phyloP scores from a whole-genome alignment of 2,888 invertebrate species.

The Drosophila robusta region DNA sequence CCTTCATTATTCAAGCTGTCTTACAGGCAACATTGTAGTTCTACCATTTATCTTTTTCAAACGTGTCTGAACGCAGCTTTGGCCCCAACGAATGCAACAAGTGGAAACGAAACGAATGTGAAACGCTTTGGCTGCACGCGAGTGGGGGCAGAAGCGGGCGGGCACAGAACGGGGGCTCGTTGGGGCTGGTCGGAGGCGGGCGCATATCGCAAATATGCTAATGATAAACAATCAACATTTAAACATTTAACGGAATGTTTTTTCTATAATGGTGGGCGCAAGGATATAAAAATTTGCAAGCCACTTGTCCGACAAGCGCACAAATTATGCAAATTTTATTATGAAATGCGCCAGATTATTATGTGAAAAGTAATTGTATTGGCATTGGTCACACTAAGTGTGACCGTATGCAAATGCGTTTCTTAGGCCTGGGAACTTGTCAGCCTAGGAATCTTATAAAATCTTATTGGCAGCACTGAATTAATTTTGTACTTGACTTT shows the following conservation, averaged over 20 bases:
- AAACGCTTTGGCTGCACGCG: conserved; percentile 6
- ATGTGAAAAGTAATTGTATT: conserved; percentile 6
- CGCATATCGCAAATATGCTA: conserved; percentile 55
- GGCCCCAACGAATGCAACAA: conserved; percentile 29
- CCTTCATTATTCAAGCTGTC: too few relatives aligned
- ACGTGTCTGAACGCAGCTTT: conserved; percentile 10
- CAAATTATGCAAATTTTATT: conserved; percentile 43
- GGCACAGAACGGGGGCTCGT: background rate
- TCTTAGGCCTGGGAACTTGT: background rate
- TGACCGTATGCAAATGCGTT: conserved; percentile 9
- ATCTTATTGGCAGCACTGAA: too few relatives aligned
- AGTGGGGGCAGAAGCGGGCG: background rate
- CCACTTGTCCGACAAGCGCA: conserved; percentile 17
- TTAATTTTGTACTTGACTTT: too few relatives aligned
- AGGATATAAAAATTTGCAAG: conserved; percentile 36
- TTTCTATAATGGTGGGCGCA: conserved; percentile 38
- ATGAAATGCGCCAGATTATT: conserved; percentile 1
- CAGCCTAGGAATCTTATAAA: too few relatives aligned
- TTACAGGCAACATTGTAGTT: background rate
- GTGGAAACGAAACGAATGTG: conserved; percentile 37
- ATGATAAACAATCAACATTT: conserved; percentile 53
- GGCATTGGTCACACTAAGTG: conserved; percentile 4
- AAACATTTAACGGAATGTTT: conserved; percentile 26
- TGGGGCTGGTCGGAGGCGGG: background rate
- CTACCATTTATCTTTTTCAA: background rate